These are phyloP conservation scores for Lophotriccus pileatus DNA, from an alignment of 2,797 vertebrate genomes.

Conservation along the genomic window DNA sequence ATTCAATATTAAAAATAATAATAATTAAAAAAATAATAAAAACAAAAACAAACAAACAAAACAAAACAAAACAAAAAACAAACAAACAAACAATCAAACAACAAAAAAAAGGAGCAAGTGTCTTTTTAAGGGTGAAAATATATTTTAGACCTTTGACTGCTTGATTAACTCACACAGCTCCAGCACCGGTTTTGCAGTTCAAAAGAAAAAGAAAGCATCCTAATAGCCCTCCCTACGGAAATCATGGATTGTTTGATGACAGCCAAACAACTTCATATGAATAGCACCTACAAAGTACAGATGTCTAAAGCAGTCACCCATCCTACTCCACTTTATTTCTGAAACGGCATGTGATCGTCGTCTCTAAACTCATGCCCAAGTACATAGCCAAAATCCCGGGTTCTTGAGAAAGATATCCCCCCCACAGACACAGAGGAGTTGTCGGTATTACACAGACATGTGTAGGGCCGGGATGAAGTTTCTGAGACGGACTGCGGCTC, in stretches of 20 bases:
- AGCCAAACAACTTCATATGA: background rate
- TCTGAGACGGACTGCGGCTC: fast-evolving
- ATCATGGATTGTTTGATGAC: fast-evolving
- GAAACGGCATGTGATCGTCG: fast-evolving
- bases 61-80: background rate
- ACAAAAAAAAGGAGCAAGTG: no score
- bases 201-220: background rate
- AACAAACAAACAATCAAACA: background rate
- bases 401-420: background rate
- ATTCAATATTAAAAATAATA: background rate
- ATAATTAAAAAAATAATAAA: no score
- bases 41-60: no score
- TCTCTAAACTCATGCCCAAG: background rate
- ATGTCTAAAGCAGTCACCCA: background rate
- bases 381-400: fast-evolving
- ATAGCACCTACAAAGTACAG: background rate
- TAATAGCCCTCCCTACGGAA: background rate
- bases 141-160: background rate
- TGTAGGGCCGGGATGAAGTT: no score
- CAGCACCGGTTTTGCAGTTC: background rate
- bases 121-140: background rate
- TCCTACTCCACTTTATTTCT: background rate
- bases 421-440: background rate
- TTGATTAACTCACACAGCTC: background rate
- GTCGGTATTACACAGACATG: background rate